Evolutionary conservation across 1,140 invertebrate genomes (phyloP).

Genomic region (Argopecten irradians): DNA sequence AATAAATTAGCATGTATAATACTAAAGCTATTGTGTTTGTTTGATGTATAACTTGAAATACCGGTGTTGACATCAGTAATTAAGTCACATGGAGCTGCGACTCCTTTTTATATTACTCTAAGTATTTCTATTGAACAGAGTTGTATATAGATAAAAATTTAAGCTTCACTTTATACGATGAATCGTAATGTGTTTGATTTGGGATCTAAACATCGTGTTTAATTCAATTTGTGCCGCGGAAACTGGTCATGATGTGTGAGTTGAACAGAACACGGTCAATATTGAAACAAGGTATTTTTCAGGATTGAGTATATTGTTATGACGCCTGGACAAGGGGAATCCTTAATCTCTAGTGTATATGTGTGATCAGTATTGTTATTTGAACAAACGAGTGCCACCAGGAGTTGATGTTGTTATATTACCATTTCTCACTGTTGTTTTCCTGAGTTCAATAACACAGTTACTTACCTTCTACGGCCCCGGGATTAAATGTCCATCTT

Average conservation of each 20-base stretch:
- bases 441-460: background rate
- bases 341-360: background rate
- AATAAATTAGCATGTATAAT: background rate
- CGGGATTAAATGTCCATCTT: background rate
- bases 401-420: background rate
- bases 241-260: background rate
- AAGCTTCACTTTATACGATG: background rate
- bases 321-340: background rate
- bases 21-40: background rate
- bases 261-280: background rate
- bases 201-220: background rate
- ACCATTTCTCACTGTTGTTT: background rate
- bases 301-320: background rate
- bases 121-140: background rate
- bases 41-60: background rate
- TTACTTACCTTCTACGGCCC: background rate
- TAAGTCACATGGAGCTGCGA: background rate
- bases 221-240: background rate
- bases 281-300: background rate
- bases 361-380: background rate
- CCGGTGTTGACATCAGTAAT: background rate
- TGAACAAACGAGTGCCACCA: background rate
- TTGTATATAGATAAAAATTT: background rate
- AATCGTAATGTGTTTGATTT: background rate
- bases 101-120: background rate